Evolutionary conservation across 2,113 vertebrate genomes (phyloP), one percentile per base, ranked within the genome.

Genomic region (Corvus hawaiiensis): DNA sequence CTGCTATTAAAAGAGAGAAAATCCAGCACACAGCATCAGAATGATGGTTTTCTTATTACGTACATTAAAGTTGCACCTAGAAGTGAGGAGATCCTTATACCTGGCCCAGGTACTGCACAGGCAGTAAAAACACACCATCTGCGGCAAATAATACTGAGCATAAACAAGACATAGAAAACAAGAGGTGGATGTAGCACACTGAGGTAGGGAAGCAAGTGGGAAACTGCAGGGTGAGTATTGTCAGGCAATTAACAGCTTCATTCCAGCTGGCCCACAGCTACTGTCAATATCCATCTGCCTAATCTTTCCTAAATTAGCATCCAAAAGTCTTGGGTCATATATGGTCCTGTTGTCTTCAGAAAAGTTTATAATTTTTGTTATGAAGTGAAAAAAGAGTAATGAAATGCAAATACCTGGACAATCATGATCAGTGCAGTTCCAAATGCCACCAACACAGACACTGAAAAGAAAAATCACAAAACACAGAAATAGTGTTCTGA

Each of bases 381-480:
- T 32, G 32, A 82, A 43, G 20, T 83, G 19, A 59, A 21, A 73
- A 75, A 92, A 68, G n/a, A 66, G n/a, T 33, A 66, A 54, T 66
- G n/a, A 68, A 95, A 76, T 24, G 85, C 62, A 85, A 92, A 98
- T 98, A 99, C 99, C 99, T 98, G 99, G 98, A 95, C 99, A 99
- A 96, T 99, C 99, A 95, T 99, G 99, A 86, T 99, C 99, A 16
- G 99, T 99, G 97, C 99, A 99, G 97, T 99, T 99, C 99, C 99
- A 99, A 97, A 98, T 69, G 73, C 99, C 99, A 92, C 99, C 99
- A 96, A 96, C 95, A 96, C 99, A 99, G 84, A 99, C 92, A 85
- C 99, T 99, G 90, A 94, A 97, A 89, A 90, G 52, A 90, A 84
- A 90, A 95, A 97, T 87, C 54, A 81, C 20, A 89, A 91, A 89